These are phyloP conservation scores for Galbula dea DNA, from an alignment of 2,113 vertebrate species.

Conservation along the genomic window DNA sequence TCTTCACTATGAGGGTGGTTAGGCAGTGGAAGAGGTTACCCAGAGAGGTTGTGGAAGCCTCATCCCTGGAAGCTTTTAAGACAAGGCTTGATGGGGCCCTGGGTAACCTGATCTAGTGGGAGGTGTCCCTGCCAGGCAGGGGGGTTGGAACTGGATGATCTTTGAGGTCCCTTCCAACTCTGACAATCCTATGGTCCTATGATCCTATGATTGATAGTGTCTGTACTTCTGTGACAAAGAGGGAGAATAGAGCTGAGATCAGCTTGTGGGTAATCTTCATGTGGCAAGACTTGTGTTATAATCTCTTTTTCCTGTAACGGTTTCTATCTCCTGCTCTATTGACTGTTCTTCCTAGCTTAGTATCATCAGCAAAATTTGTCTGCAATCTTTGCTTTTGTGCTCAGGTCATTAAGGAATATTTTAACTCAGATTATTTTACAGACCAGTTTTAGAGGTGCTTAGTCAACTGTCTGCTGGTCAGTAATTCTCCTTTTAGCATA, in stretches of 20 bases:
- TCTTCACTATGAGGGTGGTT: no score
- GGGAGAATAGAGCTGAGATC: neutral
- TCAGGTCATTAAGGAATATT: neutral
- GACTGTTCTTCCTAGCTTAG: neutral
- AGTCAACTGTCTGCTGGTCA: neutral
- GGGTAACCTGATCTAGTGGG: no score
- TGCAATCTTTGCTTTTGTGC: neutral
- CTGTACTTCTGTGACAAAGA: neutral
- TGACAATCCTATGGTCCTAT: no score
- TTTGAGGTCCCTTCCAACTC: no score
- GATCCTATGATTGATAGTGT: neutral
- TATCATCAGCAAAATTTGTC: constrained; percentile 1
- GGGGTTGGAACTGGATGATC: no score
- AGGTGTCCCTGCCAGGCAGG: no score
- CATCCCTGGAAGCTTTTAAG: no score
- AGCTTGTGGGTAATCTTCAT: neutral
- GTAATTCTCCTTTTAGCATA: neutral
- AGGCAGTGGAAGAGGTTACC: no score
- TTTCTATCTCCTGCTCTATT: neutral
- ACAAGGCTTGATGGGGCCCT: no score
- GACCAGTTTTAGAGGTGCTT: neutral
- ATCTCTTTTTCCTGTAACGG: neutral
- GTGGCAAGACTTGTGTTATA: neutral
- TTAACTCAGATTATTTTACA: neutral
- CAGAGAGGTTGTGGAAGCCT: no score